phyloP scores from a whole-genome alignment of 2,888 invertebrate genomes.

The Parascotia fuliginaria region DNA sequence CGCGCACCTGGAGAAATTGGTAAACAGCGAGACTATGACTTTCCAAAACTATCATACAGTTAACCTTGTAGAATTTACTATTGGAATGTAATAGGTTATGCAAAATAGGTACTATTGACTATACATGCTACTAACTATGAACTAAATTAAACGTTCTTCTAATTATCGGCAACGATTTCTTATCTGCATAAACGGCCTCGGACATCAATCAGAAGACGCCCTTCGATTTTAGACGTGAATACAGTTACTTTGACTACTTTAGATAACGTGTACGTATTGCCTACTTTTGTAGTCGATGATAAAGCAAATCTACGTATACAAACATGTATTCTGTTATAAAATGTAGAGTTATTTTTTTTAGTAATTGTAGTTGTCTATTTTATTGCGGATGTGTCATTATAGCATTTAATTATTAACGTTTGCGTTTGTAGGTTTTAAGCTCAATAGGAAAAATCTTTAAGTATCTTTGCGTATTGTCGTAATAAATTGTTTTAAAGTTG shows the following conservation, averaged over 20 bases:
- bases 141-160: background rate
- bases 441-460: conserved; percentile 25
- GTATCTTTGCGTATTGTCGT: background rate
- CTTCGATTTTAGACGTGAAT: conserved; percentile 24
- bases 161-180: conserved; percentile 16
- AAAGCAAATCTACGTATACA: conserved; percentile 34
- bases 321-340: conserved; percentile 3
- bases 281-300: conserved; percentile 35
- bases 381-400: conserved; percentile 26
- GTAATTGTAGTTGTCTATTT: conserved; percentile 26
- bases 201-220: conserved; percentile 16
- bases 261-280: conserved; percentile 12
- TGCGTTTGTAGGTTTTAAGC: conserved; percentile 34
- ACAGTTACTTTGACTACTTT: conserved; percentile 41
- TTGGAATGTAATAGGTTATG: conserved; percentile 16
- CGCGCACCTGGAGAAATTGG: background rate
- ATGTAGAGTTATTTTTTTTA: conserved; percentile 34
- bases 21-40: background rate
- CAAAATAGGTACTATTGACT: conserved; percentile 20
- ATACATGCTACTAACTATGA: background rate
- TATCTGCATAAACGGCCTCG: conserved; percentile 19
- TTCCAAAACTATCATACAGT: background rate
- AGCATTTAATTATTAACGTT: conserved; percentile 24
- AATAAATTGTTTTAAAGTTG: conserved; percentile 32
- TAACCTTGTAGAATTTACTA: conserved; percentile 3